Base-by-base conservation (phyloP, 1,140 invertebrate species). In the Tetramorium alpestre region DNA sequence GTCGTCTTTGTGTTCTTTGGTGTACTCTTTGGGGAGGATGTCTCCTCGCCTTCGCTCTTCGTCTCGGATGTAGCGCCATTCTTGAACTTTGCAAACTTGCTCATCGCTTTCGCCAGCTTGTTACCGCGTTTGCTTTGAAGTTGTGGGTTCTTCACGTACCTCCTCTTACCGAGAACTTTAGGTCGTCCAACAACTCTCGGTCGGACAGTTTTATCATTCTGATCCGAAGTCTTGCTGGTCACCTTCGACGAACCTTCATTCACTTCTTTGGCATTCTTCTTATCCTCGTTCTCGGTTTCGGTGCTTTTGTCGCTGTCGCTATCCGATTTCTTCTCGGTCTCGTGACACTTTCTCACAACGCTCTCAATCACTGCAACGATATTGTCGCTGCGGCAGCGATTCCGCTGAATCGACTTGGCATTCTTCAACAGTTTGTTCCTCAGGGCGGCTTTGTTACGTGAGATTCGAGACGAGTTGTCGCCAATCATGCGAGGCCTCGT, bases 351-450 rank as follows among this genome's bases (percentile, higher is more conserved):
- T 44, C 80, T 92, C 28, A 94, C 93, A 1, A 93, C 92, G 25
- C 90, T 93, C 70, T 94, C 94, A 62, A 93, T 94, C 22, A 90
- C 92, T 7, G 92, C 93, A 0, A 91, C 89, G 47, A 93, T 91
- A 58, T 94, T 94, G 72, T 95, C 93, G 13, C 88, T 88, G 16
- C 93, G 89, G 76, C 91, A 94, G 7, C 93, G 92, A 56, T 95
- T 94, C 1, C 94, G 92, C 28, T 95, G 94, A 33, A 93, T 92
- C 58, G 92, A 94, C 60, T 95, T 95, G 41, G 94, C 95, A 60
- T 95, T 94, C 72, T 95, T 94, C 78, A 95, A 73, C 44, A 95
- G 62, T 62, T 95, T 93, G 64, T 95, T 95, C 51, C 93, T 93
- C 7, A 95, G 76, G 2, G 88, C 94, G 0, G 93, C 92, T 65